Conservation (phyloP, 2,113 vertebrate species). For the Colinus virginianus region DNA sequence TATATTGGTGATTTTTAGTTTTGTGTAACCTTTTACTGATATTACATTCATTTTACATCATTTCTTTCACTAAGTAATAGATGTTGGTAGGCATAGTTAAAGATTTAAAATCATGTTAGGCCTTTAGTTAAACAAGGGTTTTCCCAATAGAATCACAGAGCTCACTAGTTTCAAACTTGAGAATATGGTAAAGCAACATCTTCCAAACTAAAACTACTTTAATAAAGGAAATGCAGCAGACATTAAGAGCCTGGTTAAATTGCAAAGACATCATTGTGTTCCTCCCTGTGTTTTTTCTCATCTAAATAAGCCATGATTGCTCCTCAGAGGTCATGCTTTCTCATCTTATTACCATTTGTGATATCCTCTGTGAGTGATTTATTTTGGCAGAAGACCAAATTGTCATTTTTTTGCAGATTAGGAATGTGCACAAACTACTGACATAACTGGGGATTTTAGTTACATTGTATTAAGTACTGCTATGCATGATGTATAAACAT, state of each 20-base stretch:
- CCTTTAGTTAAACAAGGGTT: neutral
- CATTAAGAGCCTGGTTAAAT: neutral
- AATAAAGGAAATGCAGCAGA: neutral
- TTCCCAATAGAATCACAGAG: neutral
- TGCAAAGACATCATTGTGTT: neutral
- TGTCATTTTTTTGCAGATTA: neutral
- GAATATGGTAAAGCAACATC: neutral
- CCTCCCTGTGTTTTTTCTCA: neutral
- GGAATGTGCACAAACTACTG: neutral
- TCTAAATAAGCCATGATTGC: neutral
- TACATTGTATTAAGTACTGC: neutral
- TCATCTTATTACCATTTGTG: neutral
- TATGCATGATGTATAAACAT: neutral
- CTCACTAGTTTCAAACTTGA: neutral
- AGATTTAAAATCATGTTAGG: neutral
- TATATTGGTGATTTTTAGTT: neutral
- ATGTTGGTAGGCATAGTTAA: neutral
- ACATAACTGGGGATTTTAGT: neutral
- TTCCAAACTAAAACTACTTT: neutral
- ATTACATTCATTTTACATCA: neutral
- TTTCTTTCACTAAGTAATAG: neutral
- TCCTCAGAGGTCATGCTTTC: neutral
- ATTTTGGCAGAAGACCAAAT: neutral
- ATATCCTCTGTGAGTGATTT: neutral
- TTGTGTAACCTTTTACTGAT: neutral